These are phyloP conservation scores for Lichenostomus cassidix DNA, from an alignment of 2,113 vertebrate species.

Conservation along the genomic window DNA sequence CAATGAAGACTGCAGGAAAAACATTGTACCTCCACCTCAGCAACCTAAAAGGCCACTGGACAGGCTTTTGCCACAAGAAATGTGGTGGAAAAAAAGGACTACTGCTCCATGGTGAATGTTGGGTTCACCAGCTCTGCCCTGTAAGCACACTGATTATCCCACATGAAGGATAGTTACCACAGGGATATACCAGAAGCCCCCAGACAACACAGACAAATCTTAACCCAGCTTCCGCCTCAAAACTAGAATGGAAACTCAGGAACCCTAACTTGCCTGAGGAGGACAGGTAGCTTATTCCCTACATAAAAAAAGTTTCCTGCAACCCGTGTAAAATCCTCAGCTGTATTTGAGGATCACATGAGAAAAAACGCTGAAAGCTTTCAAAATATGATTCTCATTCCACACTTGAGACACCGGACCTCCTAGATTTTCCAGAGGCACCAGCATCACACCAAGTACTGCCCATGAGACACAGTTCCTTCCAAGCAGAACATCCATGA, in stretches of 20 bases:
- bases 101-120: not conserved
- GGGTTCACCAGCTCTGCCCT: not conserved
- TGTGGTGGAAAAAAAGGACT: fast-evolving
- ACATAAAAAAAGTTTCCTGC: not conserved
- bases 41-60: not conserved
- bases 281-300: not conserved
- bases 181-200: not conserved
- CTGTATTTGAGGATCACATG: not conserved
- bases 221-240: not conserved
- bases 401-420: not conserved
- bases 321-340: not conserved
- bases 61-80: not conserved
- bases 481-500: not conserved
- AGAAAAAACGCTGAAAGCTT: not conserved
- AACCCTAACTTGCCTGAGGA: not conserved
- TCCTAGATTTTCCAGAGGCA: not conserved
- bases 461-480: fast-evolving
- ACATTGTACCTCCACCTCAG: not conserved
- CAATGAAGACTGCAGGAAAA: not conserved
- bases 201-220: not conserved
- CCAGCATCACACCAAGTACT: not conserved
- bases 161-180: not conserved
- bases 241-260: not conserved
- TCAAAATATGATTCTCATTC: not conserved
- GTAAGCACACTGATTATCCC: not conserved